Conservation (phyloP, 2,797 vertebrate genomes). For the Ctenochaetus hawaiiensis region DNA sequence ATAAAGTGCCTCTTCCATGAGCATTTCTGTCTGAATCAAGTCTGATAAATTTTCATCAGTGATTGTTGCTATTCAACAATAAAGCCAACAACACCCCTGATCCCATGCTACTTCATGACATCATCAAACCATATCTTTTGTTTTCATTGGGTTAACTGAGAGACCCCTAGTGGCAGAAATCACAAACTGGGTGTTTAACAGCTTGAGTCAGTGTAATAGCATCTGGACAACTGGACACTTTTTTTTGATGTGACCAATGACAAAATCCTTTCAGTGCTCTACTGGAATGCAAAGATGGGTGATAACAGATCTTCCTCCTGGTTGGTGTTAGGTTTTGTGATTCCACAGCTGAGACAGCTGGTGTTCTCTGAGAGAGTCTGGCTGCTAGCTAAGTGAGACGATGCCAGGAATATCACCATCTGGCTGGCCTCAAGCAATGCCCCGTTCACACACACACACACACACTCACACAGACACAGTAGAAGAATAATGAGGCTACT, state of each 20-base stretch:
- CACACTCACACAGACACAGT: constrained; percentile 54
- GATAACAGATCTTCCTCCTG: constrained; percentile 54
- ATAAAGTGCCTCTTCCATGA: too few species aligned
- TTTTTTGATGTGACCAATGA: constrained; percentile 24
- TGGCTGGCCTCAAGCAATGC: constrained; percentile 72
- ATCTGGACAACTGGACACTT: constrained; percentile 26
- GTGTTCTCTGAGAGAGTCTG: constrained; percentile 60
- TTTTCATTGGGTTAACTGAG: too few species aligned
- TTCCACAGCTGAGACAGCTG: constrained; percentile 75
- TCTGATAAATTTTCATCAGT: too few species aligned
- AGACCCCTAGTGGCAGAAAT: too few species aligned
- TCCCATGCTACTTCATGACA: too few species aligned
- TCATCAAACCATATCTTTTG: too few species aligned
- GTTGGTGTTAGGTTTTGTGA: constrained; percentile 69
- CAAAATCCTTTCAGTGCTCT: constrained; percentile 35
- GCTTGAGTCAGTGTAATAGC: constrained; percentile 13
- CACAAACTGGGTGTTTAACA: not conserved
- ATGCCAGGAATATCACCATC: constrained; percentile 78
- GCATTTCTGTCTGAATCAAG: too few species aligned
- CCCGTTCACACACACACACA: constrained; percentile 52
- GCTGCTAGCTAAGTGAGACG: constrained; percentile 71
- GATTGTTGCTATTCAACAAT: too few species aligned
- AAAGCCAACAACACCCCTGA: too few species aligned
- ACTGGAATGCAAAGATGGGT: constrained; percentile 56
- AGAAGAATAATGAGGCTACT: constrained; percentile 59